Percentiles rank a stretch among this genome's conserved stretches.
Evolutionary conservation across 2,113 vertebrate species (phyloP).

Genomic region (Hippocampus guttulatus): DNA sequence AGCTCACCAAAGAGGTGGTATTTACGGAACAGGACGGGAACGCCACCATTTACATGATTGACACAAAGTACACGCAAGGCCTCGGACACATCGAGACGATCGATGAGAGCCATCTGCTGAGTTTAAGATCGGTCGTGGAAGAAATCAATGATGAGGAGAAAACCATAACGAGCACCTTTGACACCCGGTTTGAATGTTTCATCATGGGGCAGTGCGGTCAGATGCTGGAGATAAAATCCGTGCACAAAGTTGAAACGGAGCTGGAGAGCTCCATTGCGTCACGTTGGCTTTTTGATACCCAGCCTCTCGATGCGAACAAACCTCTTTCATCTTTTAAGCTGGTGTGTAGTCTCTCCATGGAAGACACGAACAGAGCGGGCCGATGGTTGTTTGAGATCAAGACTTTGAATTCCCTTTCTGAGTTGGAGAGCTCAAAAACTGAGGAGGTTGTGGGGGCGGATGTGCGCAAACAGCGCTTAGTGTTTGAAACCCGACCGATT

Average conservation of each 20-base stretch:
- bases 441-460: conserved; percentile 76
- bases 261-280: conserved; percentile 78
- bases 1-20: conserved; percentile 64
- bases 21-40: conserved; percentile 77
- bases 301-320: conserved; percentile 76
- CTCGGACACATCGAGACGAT: conserved; percentile 78
- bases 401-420: conserved; percentile 73
- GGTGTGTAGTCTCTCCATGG: conserved; percentile 77
- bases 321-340: conserved; percentile 73
- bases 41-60: conserved; percentile 80
- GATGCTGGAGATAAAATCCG: conserved; percentile 79
- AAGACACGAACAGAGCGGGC: conserved; percentile 74
- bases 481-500: conserved; percentile 83
- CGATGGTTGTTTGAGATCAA: conserved; percentile 86
- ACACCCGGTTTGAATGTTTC: conserved; percentile 80
- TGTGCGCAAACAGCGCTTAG: conserved; percentile 81
- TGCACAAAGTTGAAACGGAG: conserved; percentile 80
- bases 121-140: conserved; percentile 79
- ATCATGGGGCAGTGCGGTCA: conserved; percentile 79
- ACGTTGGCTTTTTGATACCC: conserved; percentile 80
- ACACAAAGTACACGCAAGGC: conserved; percentile 77
- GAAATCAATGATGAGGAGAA: conserved; percentile 80
- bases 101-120: conserved; percentile 77
- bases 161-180: conserved; percentile 79
- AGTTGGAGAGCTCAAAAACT: conserved; percentile 64